A percentile compares a stretch with the other conserved stretches of the same genome.
Conservation (phyloP, 2,113 vertebrate species). For the Lates calcarifer region DNA sequence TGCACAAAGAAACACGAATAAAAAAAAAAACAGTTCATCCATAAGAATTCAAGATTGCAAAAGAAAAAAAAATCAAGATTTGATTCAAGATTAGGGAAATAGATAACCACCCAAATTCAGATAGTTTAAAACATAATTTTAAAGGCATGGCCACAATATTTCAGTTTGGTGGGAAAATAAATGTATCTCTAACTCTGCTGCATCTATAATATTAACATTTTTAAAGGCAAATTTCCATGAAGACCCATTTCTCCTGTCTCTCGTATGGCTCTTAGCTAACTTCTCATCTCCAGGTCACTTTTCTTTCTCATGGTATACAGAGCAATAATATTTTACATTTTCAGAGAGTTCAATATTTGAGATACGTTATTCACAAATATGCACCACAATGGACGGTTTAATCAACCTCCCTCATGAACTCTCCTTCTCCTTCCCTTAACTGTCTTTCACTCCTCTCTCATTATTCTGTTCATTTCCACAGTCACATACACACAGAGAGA, state of each 20-base stretch:
- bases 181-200: background rate
- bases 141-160: background rate
- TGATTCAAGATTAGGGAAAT: background rate
- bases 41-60: background rate
- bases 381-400: constrained; percentile 64
- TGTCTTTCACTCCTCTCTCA: constrained; percentile 68
- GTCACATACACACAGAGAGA: constrained; percentile 53
- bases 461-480: constrained; percentile 78
- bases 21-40: background rate
- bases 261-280: constrained; percentile 30
- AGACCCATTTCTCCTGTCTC: constrained; percentile 7
- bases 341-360: constrained; percentile 42
- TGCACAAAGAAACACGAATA: constrained; percentile 21
- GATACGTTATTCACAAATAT: constrained; percentile 70
- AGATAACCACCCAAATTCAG: background rate
- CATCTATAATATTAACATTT: constrained; percentile 20
- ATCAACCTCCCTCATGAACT: constrained; percentile 70
- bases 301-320: background rate
- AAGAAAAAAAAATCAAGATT: background rate
- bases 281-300: constrained; percentile 60
- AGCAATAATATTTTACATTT: constrained; percentile 21
- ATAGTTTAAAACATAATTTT: background rate
- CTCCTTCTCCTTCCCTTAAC: constrained; percentile 59
- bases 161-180: background rate
- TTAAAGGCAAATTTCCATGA: constrained; percentile 12